Evolutionary conservation across 2,888 invertebrate species (phyloP), one percentile per base, ranked within the genome.

Genomic region (Tinea trinotella): DNA sequence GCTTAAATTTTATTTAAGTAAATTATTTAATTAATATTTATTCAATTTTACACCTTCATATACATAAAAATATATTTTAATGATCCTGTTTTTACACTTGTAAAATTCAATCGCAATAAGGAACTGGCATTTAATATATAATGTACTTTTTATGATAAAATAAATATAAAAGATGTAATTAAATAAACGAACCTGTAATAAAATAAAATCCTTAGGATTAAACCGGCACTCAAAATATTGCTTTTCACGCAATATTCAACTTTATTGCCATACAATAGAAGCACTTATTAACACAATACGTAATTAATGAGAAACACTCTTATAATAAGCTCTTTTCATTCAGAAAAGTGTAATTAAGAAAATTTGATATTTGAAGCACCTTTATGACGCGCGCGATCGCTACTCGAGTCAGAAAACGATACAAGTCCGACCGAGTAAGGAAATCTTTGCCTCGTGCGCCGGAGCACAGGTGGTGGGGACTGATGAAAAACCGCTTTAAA

Each of bases 261-360:
- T 30, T 30, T 30, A 30, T 30, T 2, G n/a, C 30, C 7, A 30
- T 30, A 30, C 30, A 30, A 30, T 30, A 30, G 7, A 30, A 2
- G 2, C 30, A 30, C 30, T 30, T 22, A 30, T 10, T n/a, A 40
- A 2, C 40, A 40, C 40, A 10, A 12, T 13, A 15, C 17, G 13
- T 12, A 15, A 15, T 12, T 6, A 13, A 40, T n/a, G 13, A 40
- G 17, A 40, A n/a, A 12, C 40, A 40, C 40, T 15, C 17, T 40
- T 17, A 17, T 40, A 15, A 15, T 12, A 15, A 2, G 15, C 7
- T 73, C 78, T 83, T 82, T 82, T 83, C 82, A 81, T 80, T 77
- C 65, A 81, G 80, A 80, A 82, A 82, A 82, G 75, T 67, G 50
- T 20, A 20, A 48, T 48, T 13, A 24, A 24, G 53, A 12, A 52